Evolutionary conservation across 2,888 invertebrate genomes (phyloP).

Genomic region (Limnephilus marmoratus): DNA sequence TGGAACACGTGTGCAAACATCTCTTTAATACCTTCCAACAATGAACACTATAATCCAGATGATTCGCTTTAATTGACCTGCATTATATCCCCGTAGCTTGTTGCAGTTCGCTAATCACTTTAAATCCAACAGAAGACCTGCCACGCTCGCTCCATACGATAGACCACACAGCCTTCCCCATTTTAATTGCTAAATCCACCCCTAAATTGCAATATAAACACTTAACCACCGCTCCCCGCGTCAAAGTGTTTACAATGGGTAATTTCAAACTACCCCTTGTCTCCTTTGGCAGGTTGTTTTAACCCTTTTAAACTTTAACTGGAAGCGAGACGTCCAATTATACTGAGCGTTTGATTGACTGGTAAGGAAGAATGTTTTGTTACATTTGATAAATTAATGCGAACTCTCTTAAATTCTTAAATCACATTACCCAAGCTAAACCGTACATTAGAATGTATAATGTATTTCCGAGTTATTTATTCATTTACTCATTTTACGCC

Average conservation of each 20-base stretch:
- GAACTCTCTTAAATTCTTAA: background rate
- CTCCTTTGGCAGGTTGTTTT: conserved; percentile 16
- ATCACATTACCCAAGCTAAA: background rate
- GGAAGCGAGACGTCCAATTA: conserved; percentile 34
- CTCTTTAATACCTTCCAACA: background rate
- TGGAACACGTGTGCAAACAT: background rate
- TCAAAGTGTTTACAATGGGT: conserved; percentile 45
- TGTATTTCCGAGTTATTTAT: too few species aligned
- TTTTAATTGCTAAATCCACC: conserved; percentile 60
- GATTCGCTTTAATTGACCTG: conserved; percentile 42
- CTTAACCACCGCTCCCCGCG: conserved; percentile 45
- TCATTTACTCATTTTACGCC: too few species aligned
- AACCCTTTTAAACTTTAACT: conserved; percentile 32
- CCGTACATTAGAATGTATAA: too few species aligned
- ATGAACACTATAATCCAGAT: conserved; percentile 14
- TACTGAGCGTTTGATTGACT: conserved; percentile 25
- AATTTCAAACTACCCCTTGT: conserved; percentile 34
- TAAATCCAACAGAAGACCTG: conserved; percentile 35
- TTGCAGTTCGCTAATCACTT: conserved; percentile 39
- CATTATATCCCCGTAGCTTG: background rate
- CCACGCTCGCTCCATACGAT: conserved; percentile 46
- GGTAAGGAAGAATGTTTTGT: background rate
- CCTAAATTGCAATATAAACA: conserved; percentile 63
- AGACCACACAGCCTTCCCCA: conserved; percentile 27
- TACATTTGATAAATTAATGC: background rate